A percentile compares a stretch with the other conserved stretches of the same genome.
Evolutionary conservation across 2,797 vertebrate genomes (phyloP).

Genomic region (Parotocinclus haroldoi): DNA sequence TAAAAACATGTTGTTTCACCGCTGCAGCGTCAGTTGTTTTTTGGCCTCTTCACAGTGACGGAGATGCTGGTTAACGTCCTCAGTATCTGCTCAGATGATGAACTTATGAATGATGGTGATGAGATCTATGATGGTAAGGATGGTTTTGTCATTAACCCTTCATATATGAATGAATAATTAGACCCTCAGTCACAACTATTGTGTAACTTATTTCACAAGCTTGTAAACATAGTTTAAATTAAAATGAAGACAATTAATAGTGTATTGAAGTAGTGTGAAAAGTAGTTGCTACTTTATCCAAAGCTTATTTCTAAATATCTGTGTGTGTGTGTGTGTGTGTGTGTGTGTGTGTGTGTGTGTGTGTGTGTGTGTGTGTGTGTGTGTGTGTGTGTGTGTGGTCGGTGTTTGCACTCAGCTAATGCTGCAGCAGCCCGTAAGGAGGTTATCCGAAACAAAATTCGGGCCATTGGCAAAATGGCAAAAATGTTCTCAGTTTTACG

Average conservation of each 20-base stretch:
- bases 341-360: constrained; percentile 11
- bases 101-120: constrained; percentile 90
- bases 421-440: constrained; percentile 79
- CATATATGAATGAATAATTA: too few species aligned
- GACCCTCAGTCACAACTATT: too few species aligned
- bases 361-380: not conserved
- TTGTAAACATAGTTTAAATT: too few species aligned
- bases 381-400: constrained; percentile 4
- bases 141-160: too few species aligned
- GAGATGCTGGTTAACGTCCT: constrained; percentile 98
- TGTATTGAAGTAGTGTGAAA: too few species aligned
- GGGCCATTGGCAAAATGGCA: constrained; percentile 82
- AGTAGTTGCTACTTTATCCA: not conserved
- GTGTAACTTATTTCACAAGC: too few species aligned
- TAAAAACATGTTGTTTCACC: too few species aligned
- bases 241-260: too few species aligned
- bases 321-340: constrained; percentile 17
- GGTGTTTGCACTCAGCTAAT: constrained; percentile 59
- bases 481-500: constrained; percentile 76
- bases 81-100: constrained; percentile 97
- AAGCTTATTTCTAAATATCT: not conserved
- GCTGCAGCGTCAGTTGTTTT: not conserved
- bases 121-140: constrained; percentile 89
- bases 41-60: constrained; percentile 76
- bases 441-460: constrained; percentile 81